Evolutionary conservation across 1,140 invertebrate species (phyloP), one percentile per base, ranked within the genome.

Genomic region (Drosophila dunni): DNA sequence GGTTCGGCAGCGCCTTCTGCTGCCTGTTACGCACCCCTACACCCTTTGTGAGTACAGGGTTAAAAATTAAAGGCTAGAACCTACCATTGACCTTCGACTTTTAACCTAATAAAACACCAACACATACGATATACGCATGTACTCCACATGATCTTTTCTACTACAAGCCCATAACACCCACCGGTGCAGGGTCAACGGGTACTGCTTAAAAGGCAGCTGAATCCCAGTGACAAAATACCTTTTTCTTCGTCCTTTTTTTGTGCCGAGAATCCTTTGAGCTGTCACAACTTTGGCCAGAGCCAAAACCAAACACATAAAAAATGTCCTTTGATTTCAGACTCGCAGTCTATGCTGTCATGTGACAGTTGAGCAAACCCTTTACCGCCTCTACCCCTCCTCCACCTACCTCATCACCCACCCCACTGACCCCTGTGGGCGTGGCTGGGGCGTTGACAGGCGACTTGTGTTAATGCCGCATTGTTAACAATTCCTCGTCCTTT

Each of bases 361-460:
- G 81, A 84, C 81, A 84, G 85, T 84, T 56, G 46, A 66, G 57
- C 79, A 61, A 40, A 36, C 61, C 57, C 63, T 64, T 40, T 42
- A 24, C 34, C 20, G 1, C 57, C 58, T 15, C 10, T 24, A 24
- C 42, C 50, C 38, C 24, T 38, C 0, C 10, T 8, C 36, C 36
- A 38, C 17, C 24, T 29, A 38, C 29, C 61, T 2, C 1, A n/a
- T 40, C 11, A 17, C 36, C 44, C 71, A 33, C 56, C 10, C 34
- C 38, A n/a, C 33, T 24, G 33, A 7, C 38, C 40, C 7, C 8
- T 9, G 53, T 50, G 56, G 76, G 76, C 76, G 70, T 81, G 65
- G 63, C 67, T 29, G 24, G 48, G 66, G 62, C 80, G 80, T 44
- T 83, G 81, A 80, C 81, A 84, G 70, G 68, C 56, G 60, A 36